Base-by-base conservation (phyloP, 2,797 vertebrate genomes). In the Prionace glauca region DNA sequence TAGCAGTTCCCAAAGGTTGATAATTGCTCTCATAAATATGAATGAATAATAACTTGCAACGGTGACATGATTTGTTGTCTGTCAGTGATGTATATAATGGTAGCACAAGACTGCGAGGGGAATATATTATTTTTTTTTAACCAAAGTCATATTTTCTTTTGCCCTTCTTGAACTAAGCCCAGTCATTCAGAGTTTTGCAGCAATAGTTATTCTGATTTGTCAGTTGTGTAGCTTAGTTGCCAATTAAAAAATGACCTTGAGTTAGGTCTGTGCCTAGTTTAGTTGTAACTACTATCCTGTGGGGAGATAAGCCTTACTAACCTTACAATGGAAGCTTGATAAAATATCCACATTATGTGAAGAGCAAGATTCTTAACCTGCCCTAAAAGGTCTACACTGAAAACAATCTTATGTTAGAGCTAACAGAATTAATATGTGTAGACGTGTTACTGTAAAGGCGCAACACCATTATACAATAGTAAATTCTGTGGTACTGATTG, bases 21-120 rank as follows among this genome's bases (percentile, higher is more conserved):
- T 65, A 91, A 65, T 65, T 62, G 14, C 88, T 91, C 24, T 91
- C 29, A n/a, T 65, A 91, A 65, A 91, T 91, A 91, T 91, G 88
- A 65, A 91, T 91, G 56, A 91, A 91, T n/a, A 91, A 29, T 60
- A 90, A 65, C 88, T 65, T 65, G 56, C 65, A 65, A 24, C 26
- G n/a, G 20, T 91, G n/a, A 18, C 29, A 91, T n/a, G 32, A 91
- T n/a, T 91, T 8, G 8, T n/a, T 60, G 26, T 91, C 26, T 65
- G 56, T 65, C 60, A 91, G 60, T 91, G 14, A 29, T 65, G 16
- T 91, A 62, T n/a, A 14, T 91, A 91, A 91, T n/a, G 29, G 11
- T 60, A 91, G 88, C 16, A 65, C 62, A 91, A 32, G 88, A 32
- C 26, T 90, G n/a, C 56, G 62, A 32, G 16, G 3, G 20, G 11